Conservation (phyloP, 2,888 invertebrate species). For the Iselma pallidipennis region DNA sequence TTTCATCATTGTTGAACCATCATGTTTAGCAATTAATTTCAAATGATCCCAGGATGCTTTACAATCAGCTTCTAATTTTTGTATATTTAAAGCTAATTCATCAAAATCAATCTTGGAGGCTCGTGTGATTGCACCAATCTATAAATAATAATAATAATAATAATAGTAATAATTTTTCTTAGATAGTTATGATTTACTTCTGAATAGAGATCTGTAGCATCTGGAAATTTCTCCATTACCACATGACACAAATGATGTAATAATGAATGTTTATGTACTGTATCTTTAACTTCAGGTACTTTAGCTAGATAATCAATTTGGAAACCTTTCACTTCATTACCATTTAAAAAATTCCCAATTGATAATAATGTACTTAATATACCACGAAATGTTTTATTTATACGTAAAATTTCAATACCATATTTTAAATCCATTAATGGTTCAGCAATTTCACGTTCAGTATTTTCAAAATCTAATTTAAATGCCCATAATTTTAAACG, state of each 20-base stretch:
- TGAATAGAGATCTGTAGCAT: constrained; percentile 95
- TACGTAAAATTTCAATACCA: constrained; percentile 88
- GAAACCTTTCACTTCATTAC: constrained; percentile 91
- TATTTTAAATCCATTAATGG: constrained; percentile 98
- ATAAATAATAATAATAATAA: constrained; percentile 34
- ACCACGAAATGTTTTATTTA: constrained; percentile 92
- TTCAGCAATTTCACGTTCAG: constrained; percentile 98
- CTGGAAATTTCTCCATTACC: constrained; percentile 95
- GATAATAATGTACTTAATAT: constrained; percentile 92
- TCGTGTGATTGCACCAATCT: constrained; percentile 87
- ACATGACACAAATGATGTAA: constrained; percentile 97
- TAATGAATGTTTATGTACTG: constrained; percentile 97
- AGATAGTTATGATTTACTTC: constrained; percentile 67
- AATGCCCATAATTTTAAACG: constrained; percentile 97
- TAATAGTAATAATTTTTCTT: constrained; percentile 2
- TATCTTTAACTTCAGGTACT: constrained; percentile 98
- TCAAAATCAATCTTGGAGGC: constrained; percentile 96
- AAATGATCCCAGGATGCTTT: constrained; percentile 97
- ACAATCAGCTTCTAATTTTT: constrained; percentile 91
- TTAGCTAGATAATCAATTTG: constrained; percentile 96
- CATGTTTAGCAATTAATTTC: constrained; percentile 93
- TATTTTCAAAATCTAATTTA: constrained; percentile 96
- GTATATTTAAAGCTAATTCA: constrained; percentile 82
- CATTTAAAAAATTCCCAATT: constrained; percentile 96
- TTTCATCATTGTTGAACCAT: constrained; percentile 85